Evolutionary conservation across 2,113 vertebrate species (phyloP).

Genomic region (Atlantisia rogersi): DNA sequence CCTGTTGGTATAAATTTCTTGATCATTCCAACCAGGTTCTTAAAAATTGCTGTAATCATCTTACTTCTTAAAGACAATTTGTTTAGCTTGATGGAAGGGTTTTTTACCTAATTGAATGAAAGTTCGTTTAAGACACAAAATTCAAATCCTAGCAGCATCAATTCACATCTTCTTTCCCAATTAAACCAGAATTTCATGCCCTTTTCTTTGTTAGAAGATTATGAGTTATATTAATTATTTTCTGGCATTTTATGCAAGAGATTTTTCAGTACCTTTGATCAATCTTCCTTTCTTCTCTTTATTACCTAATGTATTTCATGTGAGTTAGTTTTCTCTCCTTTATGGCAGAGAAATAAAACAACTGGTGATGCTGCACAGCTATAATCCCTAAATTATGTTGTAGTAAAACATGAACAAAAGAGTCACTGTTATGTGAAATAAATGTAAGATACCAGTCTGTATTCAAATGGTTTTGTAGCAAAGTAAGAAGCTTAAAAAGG

Average conservation of each 20-base stretch:
- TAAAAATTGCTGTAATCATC: background rate
- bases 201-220: background rate
- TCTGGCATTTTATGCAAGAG: background rate
- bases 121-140: background rate
- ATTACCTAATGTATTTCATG: background rate
- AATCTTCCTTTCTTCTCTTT: constrained; percentile 19
- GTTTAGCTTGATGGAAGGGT: background rate
- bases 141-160: background rate
- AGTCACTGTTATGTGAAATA: background rate
- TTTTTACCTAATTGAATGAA: background rate
- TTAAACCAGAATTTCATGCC: background rate
- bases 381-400: background rate
- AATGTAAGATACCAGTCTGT: background rate
- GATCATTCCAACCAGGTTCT: background rate
- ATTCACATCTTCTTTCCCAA: background rate
- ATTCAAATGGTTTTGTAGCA: background rate
- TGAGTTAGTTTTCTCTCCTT: background rate
- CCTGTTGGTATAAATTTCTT: background rate
- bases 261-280: background rate
- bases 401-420: background rate
- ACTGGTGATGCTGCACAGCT: background rate
- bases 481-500: background rate
- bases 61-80: background rate
- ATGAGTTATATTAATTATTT: background rate
- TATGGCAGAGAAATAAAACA: background rate